These are phyloP conservation scores for Apomyelois bistriatella DNA, from an alignment of 2,888 invertebrate genomes.

Conservation along the genomic window DNA sequence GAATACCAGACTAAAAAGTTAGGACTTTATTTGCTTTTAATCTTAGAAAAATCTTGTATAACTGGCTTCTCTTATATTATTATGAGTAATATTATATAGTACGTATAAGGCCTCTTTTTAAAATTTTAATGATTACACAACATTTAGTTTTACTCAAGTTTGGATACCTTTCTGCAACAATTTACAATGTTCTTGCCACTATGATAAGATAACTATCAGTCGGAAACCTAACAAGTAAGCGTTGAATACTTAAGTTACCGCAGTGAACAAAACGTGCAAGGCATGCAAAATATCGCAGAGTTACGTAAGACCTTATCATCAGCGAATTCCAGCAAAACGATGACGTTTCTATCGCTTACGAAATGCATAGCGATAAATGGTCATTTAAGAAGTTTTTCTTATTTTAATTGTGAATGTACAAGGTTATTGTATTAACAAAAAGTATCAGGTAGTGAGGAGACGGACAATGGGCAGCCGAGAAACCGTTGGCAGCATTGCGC, in stretches of 20 bases:
- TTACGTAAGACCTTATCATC: constrained; percentile 53
- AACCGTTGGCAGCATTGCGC: constrained; percentile 31
- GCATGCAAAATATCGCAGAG: constrained; percentile 46
- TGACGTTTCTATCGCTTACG: constrained; percentile 20
- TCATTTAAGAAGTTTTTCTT: constrained; percentile 2
- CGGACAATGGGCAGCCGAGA: constrained; percentile 19
- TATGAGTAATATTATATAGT: too few species aligned
- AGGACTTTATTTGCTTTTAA: too few species aligned
- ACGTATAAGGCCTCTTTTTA: too few species aligned
- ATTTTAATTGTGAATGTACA: constrained; percentile 1
- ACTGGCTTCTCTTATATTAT: too few species aligned
- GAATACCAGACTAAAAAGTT: constrained; percentile 20
- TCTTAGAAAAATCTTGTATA: too few species aligned
- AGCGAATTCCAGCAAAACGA: constrained; percentile 56
- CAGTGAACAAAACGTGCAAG: constrained; percentile 45
- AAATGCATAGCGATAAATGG: neutral
- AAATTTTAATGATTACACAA: too few species aligned
- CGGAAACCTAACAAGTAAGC: constrained; percentile 37
- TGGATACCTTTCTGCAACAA: neutral
- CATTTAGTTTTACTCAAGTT: neutral
- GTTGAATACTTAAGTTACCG: constrained; percentile 48
- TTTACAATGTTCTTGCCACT: constrained; percentile 7
- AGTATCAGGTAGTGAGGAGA: neutral
- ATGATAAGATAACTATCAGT: constrained; percentile 22
- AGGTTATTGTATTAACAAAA: neutral